Evolutionary conservation across 2,888 invertebrate species (phyloP).

Genomic region (Nezara viridula): DNA sequence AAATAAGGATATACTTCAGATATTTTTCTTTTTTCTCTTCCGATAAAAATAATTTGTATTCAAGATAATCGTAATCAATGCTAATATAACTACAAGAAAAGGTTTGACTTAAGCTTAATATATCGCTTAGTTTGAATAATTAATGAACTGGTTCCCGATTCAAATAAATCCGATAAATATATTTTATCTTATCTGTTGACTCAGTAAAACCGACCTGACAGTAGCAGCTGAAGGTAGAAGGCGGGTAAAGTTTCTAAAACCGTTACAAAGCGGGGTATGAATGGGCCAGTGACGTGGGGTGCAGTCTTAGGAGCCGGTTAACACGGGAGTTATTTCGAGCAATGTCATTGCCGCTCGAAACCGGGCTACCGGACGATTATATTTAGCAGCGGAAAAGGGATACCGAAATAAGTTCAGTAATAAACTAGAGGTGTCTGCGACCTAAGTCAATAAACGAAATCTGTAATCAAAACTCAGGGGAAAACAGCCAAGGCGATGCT

Average conservation of each 20-base stretch:
- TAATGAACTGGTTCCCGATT: neutral
- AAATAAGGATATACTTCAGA: too few relatives aligned
- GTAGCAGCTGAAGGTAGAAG: neutral
- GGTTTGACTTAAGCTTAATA: neutral
- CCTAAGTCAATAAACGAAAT: neutral
- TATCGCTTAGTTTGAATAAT: neutral
- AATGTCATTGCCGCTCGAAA: conserved; percentile 22
- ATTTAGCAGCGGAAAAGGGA: conserved; percentile 27
- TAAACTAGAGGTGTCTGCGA: neutral
- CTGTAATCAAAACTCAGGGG: neutral
- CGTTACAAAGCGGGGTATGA: conserved; percentile 21
- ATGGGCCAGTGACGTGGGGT: conserved; percentile 13
- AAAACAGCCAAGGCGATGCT: too few relatives aligned
- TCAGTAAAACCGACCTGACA: neutral
- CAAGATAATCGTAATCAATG: neutral
- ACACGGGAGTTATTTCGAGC: neutral
- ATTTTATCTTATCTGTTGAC: neutral
- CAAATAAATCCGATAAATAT: neutral
- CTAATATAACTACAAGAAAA: neutral
- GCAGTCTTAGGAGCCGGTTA: conserved; percentile 31
- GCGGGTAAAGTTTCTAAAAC: conserved; percentile 32
- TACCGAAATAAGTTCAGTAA: neutral
- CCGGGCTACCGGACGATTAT: conserved; percentile 11
- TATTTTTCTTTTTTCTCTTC: too few relatives aligned
- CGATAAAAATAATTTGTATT: neutral